Evolutionary conservation across 2,797 vertebrate genomes (phyloP), one percentile per base, ranked within the genome.

Genomic region (Agapornis canus): DNA sequence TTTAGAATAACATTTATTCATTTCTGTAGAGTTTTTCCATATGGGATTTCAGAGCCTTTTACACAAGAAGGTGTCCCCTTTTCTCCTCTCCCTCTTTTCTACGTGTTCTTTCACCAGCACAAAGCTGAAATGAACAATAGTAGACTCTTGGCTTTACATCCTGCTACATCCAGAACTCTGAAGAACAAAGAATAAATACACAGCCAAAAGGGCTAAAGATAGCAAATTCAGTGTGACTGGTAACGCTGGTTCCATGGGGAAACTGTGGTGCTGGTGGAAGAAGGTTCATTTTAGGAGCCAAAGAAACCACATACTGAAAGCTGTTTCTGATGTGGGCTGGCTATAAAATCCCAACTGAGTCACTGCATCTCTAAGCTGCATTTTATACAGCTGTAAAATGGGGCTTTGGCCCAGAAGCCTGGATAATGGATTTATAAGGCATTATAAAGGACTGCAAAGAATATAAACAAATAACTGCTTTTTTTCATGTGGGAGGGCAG

Each of bases 51-150:
- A 88, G 84, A 90, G 69, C 65, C 72, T 83, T 92, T 94, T 92
- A 22, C 81, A 63, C 13, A 45, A 89, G 72, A 92, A 89, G 14
- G 56, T 93, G 78, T 51, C 64, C 87, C 88, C 64, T 92, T 94
- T 84, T 94, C 90, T 95, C 39, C 39, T 87, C 45, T 89, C 51
- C 32, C 47, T 93, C 60, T 54, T 93, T 92, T 97, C 90, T 93
- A 48, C 49, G 39, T 85, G 49, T 27, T 65, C 89, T 96, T 96
- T 95, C 89, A 95, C 84, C 35, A 76, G 72, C 82, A 92, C 91
- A 95, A 95, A 95, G 94, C 84, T 75, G 39, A 87, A 93, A 69
- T n/a, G 94, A 95, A 95, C 89, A 96, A 95, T 92, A 89, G 45
- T 87, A 73, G 56, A 89, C 49, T 47, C 57, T 89, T 15, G 0